Evolutionary conservation across 2,888 invertebrate genomes (phyloP).

Genomic region (Plagiodera versicolora): DNA sequence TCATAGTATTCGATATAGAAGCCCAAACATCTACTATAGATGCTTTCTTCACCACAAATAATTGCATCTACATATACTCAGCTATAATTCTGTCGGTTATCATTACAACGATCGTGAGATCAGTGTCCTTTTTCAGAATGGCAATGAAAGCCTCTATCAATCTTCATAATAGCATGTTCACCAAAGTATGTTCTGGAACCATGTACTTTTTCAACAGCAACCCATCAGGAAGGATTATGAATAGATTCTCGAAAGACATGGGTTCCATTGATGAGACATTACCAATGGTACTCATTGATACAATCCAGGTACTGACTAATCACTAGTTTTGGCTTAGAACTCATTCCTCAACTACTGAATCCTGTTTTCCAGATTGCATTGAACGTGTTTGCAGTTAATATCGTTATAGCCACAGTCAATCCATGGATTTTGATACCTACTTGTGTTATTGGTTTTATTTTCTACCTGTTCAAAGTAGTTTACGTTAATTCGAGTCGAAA

Average conservation of each 20-base stretch:
- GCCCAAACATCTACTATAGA: conserved; percentile 16
- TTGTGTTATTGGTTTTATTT: conserved; percentile 63
- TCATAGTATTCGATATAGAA: conserved; percentile 10
- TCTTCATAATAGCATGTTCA: conserved; percentile 59
- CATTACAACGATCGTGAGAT: conserved; percentile 53
- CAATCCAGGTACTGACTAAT: conserved; percentile 47
- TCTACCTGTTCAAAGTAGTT: conserved; percentile 66
- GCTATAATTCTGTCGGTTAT: conserved; percentile 45
- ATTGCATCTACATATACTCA: conserved; percentile 41
- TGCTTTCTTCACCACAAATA: conserved; percentile 34
- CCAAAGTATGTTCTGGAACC: conserved; percentile 63
- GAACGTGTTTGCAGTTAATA: conserved; percentile 69
- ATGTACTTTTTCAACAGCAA: conserved; percentile 72
- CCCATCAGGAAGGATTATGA: conserved; percentile 65
- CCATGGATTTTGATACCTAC: conserved; percentile 70
- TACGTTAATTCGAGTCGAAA: conserved; percentile 76
- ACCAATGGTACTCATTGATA: conserved; percentile 58
- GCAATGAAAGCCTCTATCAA: conserved; percentile 59
- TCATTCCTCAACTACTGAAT: no score
- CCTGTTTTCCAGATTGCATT: conserved; percentile 47
- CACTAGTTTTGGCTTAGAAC: no score
- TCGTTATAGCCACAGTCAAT: conserved; percentile 73
- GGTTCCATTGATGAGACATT: conserved; percentile 61
- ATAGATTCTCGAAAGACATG: conserved; percentile 73
- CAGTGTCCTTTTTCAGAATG: conserved; percentile 56